phyloP scores from a whole-genome alignment of 2,113 vertebrate species.

The Apteryx mantelli region DNA sequence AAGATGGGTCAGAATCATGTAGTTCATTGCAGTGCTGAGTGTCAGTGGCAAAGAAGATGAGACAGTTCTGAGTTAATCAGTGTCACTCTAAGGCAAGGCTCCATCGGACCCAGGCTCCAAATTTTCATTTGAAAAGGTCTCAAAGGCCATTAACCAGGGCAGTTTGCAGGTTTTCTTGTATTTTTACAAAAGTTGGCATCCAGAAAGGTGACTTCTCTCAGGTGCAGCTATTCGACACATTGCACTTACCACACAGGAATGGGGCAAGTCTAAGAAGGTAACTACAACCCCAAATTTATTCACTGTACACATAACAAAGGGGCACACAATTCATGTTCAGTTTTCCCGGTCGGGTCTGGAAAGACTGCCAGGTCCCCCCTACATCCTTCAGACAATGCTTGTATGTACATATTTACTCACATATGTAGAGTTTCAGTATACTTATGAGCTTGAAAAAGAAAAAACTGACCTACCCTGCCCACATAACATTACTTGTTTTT shows the following conservation, averaged over 20 bases:
- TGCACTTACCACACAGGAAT: too few relatives aligned
- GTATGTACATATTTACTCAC: not conserved
- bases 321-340: not conserved
- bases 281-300: not conserved
- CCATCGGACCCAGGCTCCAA: not conserved
- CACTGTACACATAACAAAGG: not conserved
- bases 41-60: not conserved
- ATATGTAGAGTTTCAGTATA: not conserved
- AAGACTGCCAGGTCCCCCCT: not conserved
- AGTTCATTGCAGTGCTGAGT: not conserved
- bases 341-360: not conserved
- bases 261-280: not conserved
- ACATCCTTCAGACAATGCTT: not conserved
- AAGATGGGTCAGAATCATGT: not conserved
- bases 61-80: not conserved
- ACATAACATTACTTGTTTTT: not conserved
- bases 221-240: not conserved
- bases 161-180: not conserved
- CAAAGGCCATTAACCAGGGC: not conserved
- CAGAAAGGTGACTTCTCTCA: not conserved
- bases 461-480: not conserved
- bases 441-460: accelerated
- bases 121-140: not conserved
- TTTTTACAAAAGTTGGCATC: not conserved
- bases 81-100: not conserved